A percentile compares a stretch with the other conserved stretches of the same genome.
phyloP scores from a whole-genome alignment of 2,888 invertebrate genomes.

The Micoletzkya japonica region DNA sequence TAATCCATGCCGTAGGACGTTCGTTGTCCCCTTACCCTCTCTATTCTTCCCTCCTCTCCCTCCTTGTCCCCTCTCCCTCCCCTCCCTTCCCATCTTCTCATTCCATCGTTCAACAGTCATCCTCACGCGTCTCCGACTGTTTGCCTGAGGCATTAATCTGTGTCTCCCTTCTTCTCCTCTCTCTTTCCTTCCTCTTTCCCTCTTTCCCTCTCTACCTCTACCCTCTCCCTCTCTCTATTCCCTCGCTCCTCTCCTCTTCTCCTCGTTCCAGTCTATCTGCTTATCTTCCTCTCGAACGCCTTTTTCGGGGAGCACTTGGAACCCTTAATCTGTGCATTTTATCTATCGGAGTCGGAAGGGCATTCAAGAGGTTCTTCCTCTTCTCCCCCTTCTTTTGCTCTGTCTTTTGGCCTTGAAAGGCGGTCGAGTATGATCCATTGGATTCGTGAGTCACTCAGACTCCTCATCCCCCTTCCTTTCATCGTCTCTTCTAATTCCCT shows the following conservation, averaged over 20 bases:
- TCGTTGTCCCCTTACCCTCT: background rate
- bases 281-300: background rate
- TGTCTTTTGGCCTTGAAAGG: background rate
- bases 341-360: too few species aligned
- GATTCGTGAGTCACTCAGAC: background rate
- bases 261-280: conserved; percentile 6
- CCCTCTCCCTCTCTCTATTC: background rate
- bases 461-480: background rate
- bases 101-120: background rate
- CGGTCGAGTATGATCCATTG: background rate
- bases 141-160: conserved; percentile 1
- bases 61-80: background rate
- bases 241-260: background rate
- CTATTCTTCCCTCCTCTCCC: background rate
- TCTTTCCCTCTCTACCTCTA: background rate
- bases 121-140: background rate
- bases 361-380: background rate
- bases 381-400: background rate
- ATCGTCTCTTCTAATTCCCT: background rate
- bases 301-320: background rate
- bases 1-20: background rate
- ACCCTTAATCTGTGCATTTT: background rate
- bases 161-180: background rate
- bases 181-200: conserved; percentile 5
- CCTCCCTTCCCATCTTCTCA: background rate